Evolutionary conservation across 2,888 invertebrate species (phyloP), one percentile per base, ranked within the genome.

Genomic region (Aporophyla lueneburgensis): DNA sequence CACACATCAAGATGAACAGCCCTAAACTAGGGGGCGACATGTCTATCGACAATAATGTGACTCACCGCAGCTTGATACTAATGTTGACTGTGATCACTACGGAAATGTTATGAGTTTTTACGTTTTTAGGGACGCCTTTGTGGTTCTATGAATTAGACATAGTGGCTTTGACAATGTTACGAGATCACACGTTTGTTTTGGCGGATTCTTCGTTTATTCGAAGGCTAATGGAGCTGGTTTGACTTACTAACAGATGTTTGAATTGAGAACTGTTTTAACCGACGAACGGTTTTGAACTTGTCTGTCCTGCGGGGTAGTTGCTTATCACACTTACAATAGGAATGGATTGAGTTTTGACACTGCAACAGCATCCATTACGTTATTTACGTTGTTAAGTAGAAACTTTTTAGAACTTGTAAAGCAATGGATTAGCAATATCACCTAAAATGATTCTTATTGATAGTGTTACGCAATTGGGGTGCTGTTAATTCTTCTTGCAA

Each of bases 11-110:
- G 84, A 84, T 83, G 88, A 86, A 84, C 87, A 89, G 90, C 90
- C 92, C 90, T 86, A 87, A 89, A 87, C 86, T 83, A 86, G 89
- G 90, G 91, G 91, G 92, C 85, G 91, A 90, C 86, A 86, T 89
- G 85, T 86, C 89, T 89, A 89, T 88, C 71, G 75, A 61, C 83
- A 91, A 90, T 93, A 92, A 92, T 91, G 89, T 92, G 92, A 91
- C 83, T 91, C 92, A 93, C 93, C 93, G 85, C 92, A 92, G 87
- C 88, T 86, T 89, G 90, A 92, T 92, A 93, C 91, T 91, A 91
- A 91, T 92, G 90, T 92, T 91, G 87, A 80, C 81, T 78, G 74
- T 80, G 84, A 86, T 87, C 80, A 82, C 68, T 72, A 73, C 85
- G 78, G 87, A 88, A 84, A 83, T 66, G 33, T 73, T 76, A 79